These are phyloP conservation scores for Aphodius granarius DNA, from an alignment of 2,888 invertebrate species.

Conservation along the genomic window DNA sequence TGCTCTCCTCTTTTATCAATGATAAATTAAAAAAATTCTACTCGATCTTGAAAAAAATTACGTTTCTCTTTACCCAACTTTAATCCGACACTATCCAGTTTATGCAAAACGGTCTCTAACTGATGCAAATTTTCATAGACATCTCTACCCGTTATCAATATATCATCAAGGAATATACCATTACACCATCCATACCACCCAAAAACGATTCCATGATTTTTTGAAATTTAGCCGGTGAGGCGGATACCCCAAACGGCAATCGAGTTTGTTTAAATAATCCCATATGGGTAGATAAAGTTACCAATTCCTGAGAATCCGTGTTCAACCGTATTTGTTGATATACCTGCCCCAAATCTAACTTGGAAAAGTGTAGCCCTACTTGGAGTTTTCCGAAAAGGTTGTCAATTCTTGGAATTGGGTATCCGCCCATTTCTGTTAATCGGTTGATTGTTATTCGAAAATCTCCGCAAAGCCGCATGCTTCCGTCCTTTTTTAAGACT, in stretches of 20 bases:
- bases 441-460: not conserved
- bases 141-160: constrained; percentile 35
- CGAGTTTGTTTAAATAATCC: constrained; percentile 27
- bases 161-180: constrained; percentile 33
- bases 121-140: too few relatives aligned
- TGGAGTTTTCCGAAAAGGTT: not conserved
- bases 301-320: constrained; percentile 17
- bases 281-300: constrained; percentile 29
- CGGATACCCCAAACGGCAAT: constrained; percentile 23
- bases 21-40: too few relatives aligned
- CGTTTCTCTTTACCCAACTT: too few relatives aligned
- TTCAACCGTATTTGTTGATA: constrained; percentile 29
- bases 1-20: too few relatives aligned
- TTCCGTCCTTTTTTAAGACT: constrained; percentile 1
- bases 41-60: too few relatives aligned
- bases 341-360: constrained; percentile 25
- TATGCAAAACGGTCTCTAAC: too few relatives aligned
- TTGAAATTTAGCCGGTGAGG: constrained; percentile 38
- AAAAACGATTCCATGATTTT: constrained; percentile 39
- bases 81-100: too few relatives aligned
- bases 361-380: not conserved
- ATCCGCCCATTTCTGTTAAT: not conserved
- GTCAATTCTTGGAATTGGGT: not conserved
- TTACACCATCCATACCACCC: constrained; percentile 37
- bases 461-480: not conserved